These are phyloP conservation scores for Heliopora coerulea DNA, from an alignment of 92 coral and sea anemone genomes.

Conservation along the genomic window DNA sequence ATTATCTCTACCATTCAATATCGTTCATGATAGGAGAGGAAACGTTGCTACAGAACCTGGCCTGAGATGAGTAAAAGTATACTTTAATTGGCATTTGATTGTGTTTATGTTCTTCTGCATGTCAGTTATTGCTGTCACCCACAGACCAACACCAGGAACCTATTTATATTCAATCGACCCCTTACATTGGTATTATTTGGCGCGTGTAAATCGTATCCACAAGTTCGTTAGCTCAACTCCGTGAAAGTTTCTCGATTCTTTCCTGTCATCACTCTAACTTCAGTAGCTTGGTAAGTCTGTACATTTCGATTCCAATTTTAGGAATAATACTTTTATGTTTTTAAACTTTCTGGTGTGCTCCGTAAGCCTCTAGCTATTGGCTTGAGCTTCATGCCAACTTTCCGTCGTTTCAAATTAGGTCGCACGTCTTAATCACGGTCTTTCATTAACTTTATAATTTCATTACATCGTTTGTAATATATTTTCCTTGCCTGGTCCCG, in stretches of 20 bases:
- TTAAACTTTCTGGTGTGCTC: too few relatives aligned
- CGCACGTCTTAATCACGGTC: too few relatives aligned
- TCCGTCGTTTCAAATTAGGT: too few relatives aligned
- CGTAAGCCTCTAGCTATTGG: too few relatives aligned
- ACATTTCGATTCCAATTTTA: too few relatives aligned
- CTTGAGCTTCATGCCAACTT: too few relatives aligned
- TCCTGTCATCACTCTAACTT: neutral
- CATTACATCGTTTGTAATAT: neutral
- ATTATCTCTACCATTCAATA: neutral
- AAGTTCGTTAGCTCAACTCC: neutral
- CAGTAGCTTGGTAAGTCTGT: too few relatives aligned
- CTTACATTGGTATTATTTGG: constrained; percentile 12
- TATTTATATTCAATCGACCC: constrained; percentile 26
- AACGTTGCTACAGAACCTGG: neutral
- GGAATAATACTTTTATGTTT: too few relatives aligned
- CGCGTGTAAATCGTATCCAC: constrained; percentile 1
- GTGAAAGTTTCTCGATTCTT: neutral
- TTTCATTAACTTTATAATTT: too few relatives aligned
- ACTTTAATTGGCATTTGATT: constrained; percentile 26
- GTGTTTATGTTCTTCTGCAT: constrained; percentile 25
- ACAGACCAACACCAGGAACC: constrained; percentile 22
- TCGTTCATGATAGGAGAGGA: neutral
- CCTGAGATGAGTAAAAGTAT: neutral
- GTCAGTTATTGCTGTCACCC: constrained; percentile 36
- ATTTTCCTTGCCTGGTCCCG: neutral